A percentile compares a stretch with the other conserved stretches of the same genome.
These are phyloP conservation scores for Drosophila mimica DNA, from an alignment of 2,888 invertebrate genomes.

Conservation along the genomic window DNA sequence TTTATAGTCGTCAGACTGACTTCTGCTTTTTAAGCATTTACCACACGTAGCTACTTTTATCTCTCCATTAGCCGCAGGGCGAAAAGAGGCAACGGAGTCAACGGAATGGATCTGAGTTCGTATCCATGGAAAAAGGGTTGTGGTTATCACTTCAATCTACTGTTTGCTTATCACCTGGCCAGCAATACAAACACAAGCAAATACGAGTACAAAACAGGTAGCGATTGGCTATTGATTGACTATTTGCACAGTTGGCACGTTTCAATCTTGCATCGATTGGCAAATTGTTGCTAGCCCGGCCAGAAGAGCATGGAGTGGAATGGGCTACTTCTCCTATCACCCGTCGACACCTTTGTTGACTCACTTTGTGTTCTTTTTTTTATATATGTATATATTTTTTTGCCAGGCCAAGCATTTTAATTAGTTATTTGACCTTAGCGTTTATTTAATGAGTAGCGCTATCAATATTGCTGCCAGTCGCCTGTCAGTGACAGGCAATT, in stretches of 20 bases:
- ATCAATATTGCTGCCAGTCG: conserved; percentile 27
- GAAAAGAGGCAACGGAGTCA: conserved; percentile 13
- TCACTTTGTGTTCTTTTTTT: background rate
- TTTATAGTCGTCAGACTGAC: conserved; percentile 55
- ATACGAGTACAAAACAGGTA: conserved; percentile 15
- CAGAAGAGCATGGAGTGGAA: background rate
- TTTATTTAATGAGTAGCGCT: conserved; percentile 21
- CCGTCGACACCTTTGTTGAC: background rate
- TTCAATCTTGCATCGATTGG: conserved; percentile 49
- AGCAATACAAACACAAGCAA: conserved; percentile 36
- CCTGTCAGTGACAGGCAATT: conserved; percentile 38
- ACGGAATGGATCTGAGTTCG: background rate
- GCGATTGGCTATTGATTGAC: conserved; percentile 53
- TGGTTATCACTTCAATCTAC: conserved; percentile 25
- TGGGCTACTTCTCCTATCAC: background rate
- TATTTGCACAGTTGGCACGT: conserved; percentile 71
- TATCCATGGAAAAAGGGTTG: conserved; percentile 53
- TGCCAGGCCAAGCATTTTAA: conserved; percentile 20
- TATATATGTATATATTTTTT: background rate
- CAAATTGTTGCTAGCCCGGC: conserved; percentile 52
- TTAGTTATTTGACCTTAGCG: conserved; percentile 28
- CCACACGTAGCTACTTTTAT: conserved; percentile 78
- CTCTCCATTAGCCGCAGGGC: conserved; percentile 66
- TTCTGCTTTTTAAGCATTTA: conserved; percentile 60
- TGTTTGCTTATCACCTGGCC: conserved; percentile 76